Evolutionary conservation across 2,797 vertebrate genomes (phyloP).

Genomic region (Hafferia zeledoni): DNA sequence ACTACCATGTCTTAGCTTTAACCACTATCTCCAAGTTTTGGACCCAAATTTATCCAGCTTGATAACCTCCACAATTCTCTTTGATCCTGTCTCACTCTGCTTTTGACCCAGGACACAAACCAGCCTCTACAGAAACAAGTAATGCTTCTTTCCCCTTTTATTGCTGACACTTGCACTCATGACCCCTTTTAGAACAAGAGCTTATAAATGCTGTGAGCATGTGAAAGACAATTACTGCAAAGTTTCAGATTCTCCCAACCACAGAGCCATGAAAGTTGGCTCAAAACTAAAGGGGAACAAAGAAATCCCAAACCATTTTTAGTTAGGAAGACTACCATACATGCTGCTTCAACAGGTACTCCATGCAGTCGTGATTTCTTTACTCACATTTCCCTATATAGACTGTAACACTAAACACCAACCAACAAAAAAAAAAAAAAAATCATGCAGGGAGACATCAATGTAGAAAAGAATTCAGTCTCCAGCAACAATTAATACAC

Average conservation of each 20-base stretch:
- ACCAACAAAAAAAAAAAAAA: accelerated
- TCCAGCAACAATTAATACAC: neutral
- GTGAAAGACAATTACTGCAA: neutral
- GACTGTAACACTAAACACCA: neutral
- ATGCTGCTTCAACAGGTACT: accelerated
- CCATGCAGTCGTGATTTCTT: neutral
- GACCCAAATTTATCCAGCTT: neutral
- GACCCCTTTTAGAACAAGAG: neutral
- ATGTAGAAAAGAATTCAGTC: neutral
- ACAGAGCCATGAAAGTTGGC: neutral
- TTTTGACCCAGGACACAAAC: neutral
- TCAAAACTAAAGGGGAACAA: neutral
- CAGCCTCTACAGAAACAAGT: neutral
- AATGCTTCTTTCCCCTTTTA: neutral
- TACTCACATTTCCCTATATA: neutral
- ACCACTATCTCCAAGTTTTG: neutral
- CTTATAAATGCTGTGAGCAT: neutral
- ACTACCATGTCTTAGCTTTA: neutral
- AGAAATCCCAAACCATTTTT: neutral
- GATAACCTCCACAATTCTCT: neutral
- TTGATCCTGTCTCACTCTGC: neutral
- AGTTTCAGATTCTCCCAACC: neutral
- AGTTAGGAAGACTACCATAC: neutral
- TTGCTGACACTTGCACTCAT: neutral
- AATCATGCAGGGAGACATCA: neutral